A percentile compares a stretch with the other conserved stretches of the same genome.
Conservation (phyloP, 2,888 invertebrate genomes). For the Fragum sueziense region DNA sequence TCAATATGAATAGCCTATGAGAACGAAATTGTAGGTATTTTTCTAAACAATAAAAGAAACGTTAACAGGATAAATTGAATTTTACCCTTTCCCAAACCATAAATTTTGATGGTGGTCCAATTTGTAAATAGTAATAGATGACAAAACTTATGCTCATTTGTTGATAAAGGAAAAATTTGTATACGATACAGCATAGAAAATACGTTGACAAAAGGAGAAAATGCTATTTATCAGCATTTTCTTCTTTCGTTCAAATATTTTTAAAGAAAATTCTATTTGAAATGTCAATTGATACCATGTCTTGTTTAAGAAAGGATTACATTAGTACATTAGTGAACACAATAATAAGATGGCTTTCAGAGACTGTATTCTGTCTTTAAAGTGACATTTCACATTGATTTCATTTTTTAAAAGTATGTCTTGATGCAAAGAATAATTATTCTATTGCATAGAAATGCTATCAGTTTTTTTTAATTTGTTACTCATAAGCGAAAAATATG, state of each 20-base stretch:
- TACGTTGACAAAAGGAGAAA: background rate
- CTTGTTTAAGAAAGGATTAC: no score
- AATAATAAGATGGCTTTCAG: background rate
- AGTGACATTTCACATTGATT: no score
- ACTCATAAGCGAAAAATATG: no score
- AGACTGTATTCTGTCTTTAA: no score
- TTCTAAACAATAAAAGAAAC: background rate
- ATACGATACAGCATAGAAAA: background rate
- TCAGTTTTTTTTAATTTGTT: no score
- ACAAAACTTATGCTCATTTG: background rate
- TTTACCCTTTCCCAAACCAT: background rate
- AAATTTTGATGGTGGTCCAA: background rate
- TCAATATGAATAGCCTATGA: background rate
- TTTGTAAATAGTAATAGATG: background rate
- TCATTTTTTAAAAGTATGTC: no score
- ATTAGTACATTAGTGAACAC: background rate
- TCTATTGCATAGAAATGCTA: no score
- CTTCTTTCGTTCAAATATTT: no score
- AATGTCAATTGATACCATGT: background rate
- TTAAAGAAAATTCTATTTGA: background rate
- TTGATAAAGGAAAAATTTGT: no score
- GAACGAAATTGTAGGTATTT: background rate
- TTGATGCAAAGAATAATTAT: no score
- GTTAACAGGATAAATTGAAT: background rate
- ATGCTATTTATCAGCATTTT: no score